Conservation (phyloP, 2,113 vertebrate genomes). For the Paraplagusia blochii region DNA sequence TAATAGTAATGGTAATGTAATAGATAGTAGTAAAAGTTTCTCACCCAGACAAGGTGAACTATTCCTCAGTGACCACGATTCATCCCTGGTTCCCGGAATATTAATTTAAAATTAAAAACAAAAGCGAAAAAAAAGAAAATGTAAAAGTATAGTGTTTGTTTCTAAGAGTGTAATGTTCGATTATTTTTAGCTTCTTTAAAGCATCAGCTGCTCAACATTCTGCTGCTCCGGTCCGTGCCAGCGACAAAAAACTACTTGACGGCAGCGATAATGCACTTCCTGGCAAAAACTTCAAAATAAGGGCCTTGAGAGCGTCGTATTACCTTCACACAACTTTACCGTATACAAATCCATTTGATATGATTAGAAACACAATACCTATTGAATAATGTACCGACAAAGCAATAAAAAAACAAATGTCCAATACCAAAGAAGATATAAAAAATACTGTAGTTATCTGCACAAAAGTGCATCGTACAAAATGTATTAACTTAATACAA, state of each 20-base stretch:
- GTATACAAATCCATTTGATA: no score
- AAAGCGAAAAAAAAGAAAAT: not conserved
- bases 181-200: constrained; percentile 89
- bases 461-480: no score
- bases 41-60: no score
- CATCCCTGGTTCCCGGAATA: constrained; percentile 61
- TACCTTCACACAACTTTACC: no score
- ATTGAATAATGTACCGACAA: no score
- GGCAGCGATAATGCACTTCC: not conserved
- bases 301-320: not conserved
- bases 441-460: no score
- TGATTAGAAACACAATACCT: no score
- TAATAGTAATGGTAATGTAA: no score
- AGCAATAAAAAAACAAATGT: no score
- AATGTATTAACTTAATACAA: no score
- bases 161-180: constrained; percentile 54
- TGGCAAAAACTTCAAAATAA: constrained; percentile 15
- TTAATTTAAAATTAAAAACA: constrained; percentile 15
- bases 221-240: constrained; percentile 34
- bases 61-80: constrained; percentile 33
- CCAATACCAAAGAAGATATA: no score
- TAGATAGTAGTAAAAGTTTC: no score
- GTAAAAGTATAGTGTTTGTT: constrained; percentile 23
- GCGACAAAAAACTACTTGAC: not conserved
- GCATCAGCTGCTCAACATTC: constrained; percentile 80